These are phyloP conservation scores for Siniperca scherzeri DNA, from an alignment of 2,797 vertebrate genomes.

Conservation along the genomic window DNA sequence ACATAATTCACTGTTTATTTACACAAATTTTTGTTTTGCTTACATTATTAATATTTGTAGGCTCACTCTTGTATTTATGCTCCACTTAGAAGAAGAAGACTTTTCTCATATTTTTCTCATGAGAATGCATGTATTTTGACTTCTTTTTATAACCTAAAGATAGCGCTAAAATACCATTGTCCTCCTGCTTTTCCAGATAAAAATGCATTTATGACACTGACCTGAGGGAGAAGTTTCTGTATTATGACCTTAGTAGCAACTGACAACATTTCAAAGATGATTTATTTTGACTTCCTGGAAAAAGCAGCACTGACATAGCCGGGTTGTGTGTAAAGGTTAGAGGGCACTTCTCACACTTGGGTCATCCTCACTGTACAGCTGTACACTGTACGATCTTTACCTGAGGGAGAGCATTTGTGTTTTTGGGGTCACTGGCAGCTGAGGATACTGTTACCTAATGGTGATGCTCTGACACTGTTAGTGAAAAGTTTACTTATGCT, in stretches of 20 bases:
- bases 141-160: not conserved
- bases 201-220: slow-evolving; percentile 13
- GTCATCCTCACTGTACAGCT: not conserved
- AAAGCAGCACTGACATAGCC: not conserved
- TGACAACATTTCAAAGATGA: slow-evolving; percentile 20
- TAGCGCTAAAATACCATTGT: not conserved
- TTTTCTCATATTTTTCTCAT: not conserved
- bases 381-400: not conserved
- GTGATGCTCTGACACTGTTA: not conserved
- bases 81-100: not conserved
- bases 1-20: not conserved
- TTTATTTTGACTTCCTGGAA: slow-evolving; percentile 25
- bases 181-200: not conserved
- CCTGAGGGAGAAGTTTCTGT: not conserved
- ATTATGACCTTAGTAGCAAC: not conserved
- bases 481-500: not conserved
- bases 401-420: not conserved
- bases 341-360: slow-evolving; percentile 4
- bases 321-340: slow-evolving; percentile 4
- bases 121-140: not conserved
- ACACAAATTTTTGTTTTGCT: not conserved
- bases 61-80: not conserved
- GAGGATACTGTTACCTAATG: not conserved
- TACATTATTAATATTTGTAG: not conserved
- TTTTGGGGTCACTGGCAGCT: not conserved